phyloP scores from a whole-genome alignment of 2,888 invertebrate species.

The Synanthedon formicaeformis region DNA sequence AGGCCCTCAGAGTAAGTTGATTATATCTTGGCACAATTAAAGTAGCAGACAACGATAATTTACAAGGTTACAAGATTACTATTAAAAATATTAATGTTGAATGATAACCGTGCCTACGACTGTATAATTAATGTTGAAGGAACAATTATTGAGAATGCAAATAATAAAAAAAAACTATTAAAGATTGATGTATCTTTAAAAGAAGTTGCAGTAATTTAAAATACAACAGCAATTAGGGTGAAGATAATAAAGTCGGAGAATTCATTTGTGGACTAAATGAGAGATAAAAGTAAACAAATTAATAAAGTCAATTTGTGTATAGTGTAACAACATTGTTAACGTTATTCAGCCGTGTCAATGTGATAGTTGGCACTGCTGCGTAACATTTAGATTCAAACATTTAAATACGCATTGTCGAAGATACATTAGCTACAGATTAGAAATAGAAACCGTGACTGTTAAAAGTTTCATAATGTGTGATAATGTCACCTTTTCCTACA shows the following conservation, averaged over 20 bases:
- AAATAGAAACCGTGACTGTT: slow-evolving; percentile 23
- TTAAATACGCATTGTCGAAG: slow-evolving; percentile 27
- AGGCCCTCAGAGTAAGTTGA: slow-evolving; percentile 79
- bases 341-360: slow-evolving; percentile 18
- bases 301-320: slow-evolving; percentile 16
- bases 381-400: slow-evolving; percentile 42
- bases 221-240: neutral
- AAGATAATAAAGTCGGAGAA: neutral
- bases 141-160: neutral
- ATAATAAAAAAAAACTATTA: neutral
- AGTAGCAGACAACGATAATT: neutral
- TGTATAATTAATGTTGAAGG: neutral
- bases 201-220: neutral
- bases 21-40: neutral
- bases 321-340: slow-evolving; percentile 22
- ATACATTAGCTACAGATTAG: slow-evolving; percentile 25
- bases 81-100: neutral
- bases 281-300: slow-evolving; percentile 8
- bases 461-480: too few relatives aligned
- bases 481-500: too few relatives aligned
- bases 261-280: neutral
- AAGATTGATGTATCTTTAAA: neutral
- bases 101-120: neutral
- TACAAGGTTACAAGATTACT: neutral
- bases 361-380: slow-evolving; percentile 49